Evolutionary conservation across 2,797 vertebrate genomes (phyloP), one percentile per base, ranked within the genome.

Genomic region (Pyrrhura leucotis): DNA sequence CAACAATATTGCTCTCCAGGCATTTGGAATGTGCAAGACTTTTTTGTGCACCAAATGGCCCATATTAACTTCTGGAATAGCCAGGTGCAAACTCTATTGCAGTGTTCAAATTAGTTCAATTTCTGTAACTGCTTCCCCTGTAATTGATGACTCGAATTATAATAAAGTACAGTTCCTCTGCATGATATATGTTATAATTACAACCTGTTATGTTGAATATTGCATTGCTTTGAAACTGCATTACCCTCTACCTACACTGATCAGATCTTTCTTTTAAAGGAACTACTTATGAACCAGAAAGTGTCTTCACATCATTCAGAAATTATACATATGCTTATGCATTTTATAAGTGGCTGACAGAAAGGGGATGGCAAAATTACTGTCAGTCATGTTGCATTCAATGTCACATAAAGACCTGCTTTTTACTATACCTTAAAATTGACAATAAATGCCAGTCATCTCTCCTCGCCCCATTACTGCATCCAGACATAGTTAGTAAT

Each of bases 321-420:
- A 96, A 97, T 96, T 96, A 97, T 91, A 97, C 86, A 90, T 95
- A 96, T 90, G 92, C 77, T 95, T 85, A 92, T 88, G 94, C 92
- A 96, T 79, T 95, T 95, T 93, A 95, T 94, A 89, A 91, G 91
- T 29, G 92, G 73, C 77, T 96, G 93, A 92, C 96, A 96, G 94
- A 94, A 95, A 86, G 50, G 45, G 71, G 89, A 95, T 97, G 88
- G 92, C 68, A 87, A 95, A 93, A 97, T 97, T 95, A 96, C 89
- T 92, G 95, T 92, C 94, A 97, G 75, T 96, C 93, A 91, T 48
- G 78, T 75, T 91, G 86, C 87, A 96, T 96, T 95, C 95, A 96
- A 89, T 96, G 95, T 93, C 89, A 85, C 90, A 92, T 96, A 96
- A 95, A 96, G 93, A 95, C 86, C 59, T 92, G 89, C 95, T 95